Percentiles rank a stretch among this genome's conserved stretches.
phyloP scores from a whole-genome alignment of 2,113 vertebrate genomes.

The Chloropsis cyanopogon region DNA sequence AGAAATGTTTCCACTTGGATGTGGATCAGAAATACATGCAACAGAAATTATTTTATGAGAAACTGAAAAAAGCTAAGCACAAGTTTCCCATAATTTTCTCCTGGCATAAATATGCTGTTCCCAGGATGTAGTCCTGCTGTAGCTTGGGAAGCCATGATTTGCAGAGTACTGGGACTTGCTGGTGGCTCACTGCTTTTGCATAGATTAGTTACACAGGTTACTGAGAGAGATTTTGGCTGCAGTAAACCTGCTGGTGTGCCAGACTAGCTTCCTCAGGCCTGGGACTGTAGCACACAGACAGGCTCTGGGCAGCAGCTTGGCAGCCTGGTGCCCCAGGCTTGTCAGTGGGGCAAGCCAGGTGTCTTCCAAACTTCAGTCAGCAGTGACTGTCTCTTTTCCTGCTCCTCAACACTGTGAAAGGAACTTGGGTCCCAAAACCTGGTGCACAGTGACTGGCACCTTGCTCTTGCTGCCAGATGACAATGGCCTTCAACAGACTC shows the following conservation, averaged over 20 bases:
- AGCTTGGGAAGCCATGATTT: not conserved
- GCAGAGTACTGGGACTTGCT: not conserved
- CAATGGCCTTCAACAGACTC: not conserved
- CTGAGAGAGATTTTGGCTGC: not conserved
- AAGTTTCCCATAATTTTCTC: not conserved
- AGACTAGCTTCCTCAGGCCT: not conserved
- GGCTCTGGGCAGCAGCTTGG: not conserved
- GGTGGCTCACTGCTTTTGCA: not conserved
- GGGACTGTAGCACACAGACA: not conserved
- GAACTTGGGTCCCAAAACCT: not conserved
- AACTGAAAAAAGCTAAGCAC: not conserved
- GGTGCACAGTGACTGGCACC: not conserved
- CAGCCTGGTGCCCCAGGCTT: not conserved
- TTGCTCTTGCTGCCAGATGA: not conserved
- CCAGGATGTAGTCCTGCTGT: rapidly evolving
- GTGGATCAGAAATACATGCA: not conserved
- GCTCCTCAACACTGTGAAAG: not conserved
- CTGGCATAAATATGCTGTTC: not conserved
- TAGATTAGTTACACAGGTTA: not conserved
- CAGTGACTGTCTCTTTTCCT: not conserved
- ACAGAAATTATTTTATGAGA: not conserved
- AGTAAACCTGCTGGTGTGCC: not conserved
- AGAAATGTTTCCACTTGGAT: not conserved
- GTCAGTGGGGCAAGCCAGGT: not conserved
- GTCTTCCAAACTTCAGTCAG: not conserved